phyloP scores from a whole-genome alignment of 2,797 vertebrate genomes.

The Yasuhikotakia modesta region DNA sequence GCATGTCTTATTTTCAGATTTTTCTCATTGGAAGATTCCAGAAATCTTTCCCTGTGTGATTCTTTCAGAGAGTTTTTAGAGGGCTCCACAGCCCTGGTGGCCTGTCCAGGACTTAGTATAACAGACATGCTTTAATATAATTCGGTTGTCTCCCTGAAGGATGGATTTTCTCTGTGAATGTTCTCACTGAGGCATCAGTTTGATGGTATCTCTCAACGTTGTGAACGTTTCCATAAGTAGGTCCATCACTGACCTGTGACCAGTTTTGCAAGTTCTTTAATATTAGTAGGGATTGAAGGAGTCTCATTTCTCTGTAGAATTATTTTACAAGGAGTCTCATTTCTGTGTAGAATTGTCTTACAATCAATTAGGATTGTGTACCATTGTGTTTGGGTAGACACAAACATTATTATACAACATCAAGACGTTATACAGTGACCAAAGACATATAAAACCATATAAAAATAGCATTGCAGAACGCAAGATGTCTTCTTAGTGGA shows the following conservation, averaged over 20 bases:
- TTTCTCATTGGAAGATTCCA: neutral
- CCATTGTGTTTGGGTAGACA: neutral
- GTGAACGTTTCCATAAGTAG: neutral
- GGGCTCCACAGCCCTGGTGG: neutral
- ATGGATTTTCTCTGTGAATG: constrained; percentile 23
- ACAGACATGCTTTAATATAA: constrained; percentile 13
- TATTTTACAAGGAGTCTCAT: neutral
- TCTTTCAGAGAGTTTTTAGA: constrained; percentile 1
- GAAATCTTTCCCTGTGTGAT: constrained; percentile 3
- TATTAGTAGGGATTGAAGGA: neutral
- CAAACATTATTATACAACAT: too few species aligned
- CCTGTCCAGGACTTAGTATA: neutral
- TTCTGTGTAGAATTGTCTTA: neutral
- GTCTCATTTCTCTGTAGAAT: neutral
- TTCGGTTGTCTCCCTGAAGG: neutral
- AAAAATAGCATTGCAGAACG: neutral
- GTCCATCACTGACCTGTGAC: constrained; percentile 11
- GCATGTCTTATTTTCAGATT: neutral
- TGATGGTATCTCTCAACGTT: constrained; percentile 4
- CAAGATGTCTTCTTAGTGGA: too few species aligned
- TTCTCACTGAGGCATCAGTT: neutral
- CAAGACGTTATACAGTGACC: too few species aligned
- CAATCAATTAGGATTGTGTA: neutral
- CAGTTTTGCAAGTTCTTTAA: constrained; percentile 14
- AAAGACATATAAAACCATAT: neutral